Evolutionary conservation across 2,797 vertebrate species (phyloP).

Genomic region (Enteromius viviparus): DNA sequence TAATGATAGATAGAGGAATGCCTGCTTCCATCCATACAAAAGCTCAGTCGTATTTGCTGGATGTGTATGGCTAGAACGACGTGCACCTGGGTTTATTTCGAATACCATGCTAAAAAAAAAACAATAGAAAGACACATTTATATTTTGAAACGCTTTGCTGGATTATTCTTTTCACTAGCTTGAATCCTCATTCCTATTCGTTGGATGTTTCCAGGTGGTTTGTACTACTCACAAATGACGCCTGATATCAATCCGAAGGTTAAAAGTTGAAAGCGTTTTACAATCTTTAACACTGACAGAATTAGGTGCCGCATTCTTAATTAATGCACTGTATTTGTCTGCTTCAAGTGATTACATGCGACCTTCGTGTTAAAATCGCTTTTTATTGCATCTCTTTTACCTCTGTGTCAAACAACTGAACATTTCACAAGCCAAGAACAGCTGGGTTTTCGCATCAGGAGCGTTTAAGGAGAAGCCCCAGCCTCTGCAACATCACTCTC

Average conservation of each 20-base stretch:
- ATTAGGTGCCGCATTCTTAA: neutral
- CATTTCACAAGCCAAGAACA: slow-evolving; percentile 6
- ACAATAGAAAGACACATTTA: no score
- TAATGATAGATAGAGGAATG: slow-evolving; percentile 35
- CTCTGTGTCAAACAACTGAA: slow-evolving; percentile 15
- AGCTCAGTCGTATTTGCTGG: slow-evolving; percentile 22
- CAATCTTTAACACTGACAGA: neutral
- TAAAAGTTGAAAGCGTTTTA: slow-evolving; percentile 1
- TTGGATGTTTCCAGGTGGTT: neutral
- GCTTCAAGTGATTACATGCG: slow-evolving; percentile 10
- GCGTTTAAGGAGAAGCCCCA: neutral
- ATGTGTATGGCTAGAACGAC: neutral
- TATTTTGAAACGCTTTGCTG: slow-evolving; percentile 14
- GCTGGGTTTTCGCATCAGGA: neutral
- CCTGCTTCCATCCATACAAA: slow-evolving; percentile 25
- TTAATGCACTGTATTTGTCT: slow-evolving; percentile 13
- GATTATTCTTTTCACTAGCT: slow-evolving; percentile 16
- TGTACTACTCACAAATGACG: neutral
- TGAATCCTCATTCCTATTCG: neutral
- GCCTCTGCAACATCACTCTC: slow-evolving; percentile 3
- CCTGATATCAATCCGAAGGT: slow-evolving; percentile 18
- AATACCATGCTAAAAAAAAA: neutral
- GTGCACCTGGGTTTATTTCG: slow-evolving; percentile 6
- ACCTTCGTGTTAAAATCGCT: slow-evolving; percentile 20
- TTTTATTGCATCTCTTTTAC: slow-evolving; percentile 8